Conservation (phyloP, 1,140 invertebrate genomes). For the Frieseomelitta varia region DNA sequence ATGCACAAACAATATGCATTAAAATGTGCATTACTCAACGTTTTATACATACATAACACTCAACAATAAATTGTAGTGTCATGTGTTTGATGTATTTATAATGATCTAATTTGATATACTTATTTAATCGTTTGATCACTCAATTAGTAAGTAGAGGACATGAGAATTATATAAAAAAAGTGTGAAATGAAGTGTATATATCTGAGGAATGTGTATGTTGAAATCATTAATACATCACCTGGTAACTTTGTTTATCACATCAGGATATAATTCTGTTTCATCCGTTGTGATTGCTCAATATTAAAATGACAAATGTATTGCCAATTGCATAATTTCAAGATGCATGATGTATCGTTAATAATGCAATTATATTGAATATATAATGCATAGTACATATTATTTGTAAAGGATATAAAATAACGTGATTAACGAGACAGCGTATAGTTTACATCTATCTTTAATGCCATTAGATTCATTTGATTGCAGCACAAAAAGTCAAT, state of each 20-base stretch:
- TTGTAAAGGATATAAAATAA: background rate
- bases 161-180: background rate
- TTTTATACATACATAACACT: background rate
- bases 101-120: background rate
- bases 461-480: background rate
- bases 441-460: background rate
- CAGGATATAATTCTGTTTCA: background rate
- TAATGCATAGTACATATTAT: background rate
- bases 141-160: background rate
- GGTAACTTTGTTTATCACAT: slow-evolving; percentile 36
- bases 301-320: slow-evolving; percentile 21
- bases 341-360: background rate
- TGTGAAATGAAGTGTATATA: background rate
- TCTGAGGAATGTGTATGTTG: background rate
- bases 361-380: background rate
- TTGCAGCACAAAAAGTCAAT: background rate
- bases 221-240: slow-evolving; percentile 14
- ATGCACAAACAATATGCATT: background rate
- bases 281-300: slow-evolving; percentile 40
- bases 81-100: background rate
- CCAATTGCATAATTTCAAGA: slow-evolving; percentile 45
- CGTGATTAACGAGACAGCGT: background rate
- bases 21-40: background rate
- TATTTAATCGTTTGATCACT: background rate
- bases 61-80: background rate